Evolutionary conservation across 2,888 invertebrate species (phyloP).

Genomic region (Dryadula phaetusa): DNA sequence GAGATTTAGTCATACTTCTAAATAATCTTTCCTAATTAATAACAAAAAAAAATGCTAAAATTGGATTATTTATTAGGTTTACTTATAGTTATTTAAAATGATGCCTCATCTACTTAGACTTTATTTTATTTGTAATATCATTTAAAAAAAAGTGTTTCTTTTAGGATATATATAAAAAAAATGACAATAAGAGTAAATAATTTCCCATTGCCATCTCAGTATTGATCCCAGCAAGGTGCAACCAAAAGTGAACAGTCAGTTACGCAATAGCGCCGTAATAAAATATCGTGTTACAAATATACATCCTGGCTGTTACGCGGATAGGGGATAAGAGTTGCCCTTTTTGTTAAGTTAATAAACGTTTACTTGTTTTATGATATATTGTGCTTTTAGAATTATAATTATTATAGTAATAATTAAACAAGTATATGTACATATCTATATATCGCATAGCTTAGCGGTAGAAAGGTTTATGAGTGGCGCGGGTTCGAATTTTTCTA

Average conservation of each 20-base stretch:
- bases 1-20: no score
- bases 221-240: conserved; percentile 9
- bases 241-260: conserved; percentile 24
- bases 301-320: conserved; percentile 9
- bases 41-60: no score
- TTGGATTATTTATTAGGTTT: no score
- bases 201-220: not conserved
- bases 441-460: no score
- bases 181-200: not conserved
- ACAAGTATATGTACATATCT: no score
- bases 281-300: conserved; percentile 22
- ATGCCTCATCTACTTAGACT: no score
- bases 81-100: no score
- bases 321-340: conserved; percentile 26
- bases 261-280: conserved; percentile 24
- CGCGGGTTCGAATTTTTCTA: no score
- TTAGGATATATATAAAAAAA: not conserved
- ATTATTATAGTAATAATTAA: not conserved
- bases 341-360: conserved; percentile 9
- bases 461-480: no score
- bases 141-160: no score
- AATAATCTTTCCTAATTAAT: no score
- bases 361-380: not conserved
- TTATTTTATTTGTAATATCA: no score
- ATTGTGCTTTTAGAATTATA: not conserved